phyloP scores from a whole-genome alignment of 2,797 vertebrate genomes.

The Gallinago nigripennis region DNA sequence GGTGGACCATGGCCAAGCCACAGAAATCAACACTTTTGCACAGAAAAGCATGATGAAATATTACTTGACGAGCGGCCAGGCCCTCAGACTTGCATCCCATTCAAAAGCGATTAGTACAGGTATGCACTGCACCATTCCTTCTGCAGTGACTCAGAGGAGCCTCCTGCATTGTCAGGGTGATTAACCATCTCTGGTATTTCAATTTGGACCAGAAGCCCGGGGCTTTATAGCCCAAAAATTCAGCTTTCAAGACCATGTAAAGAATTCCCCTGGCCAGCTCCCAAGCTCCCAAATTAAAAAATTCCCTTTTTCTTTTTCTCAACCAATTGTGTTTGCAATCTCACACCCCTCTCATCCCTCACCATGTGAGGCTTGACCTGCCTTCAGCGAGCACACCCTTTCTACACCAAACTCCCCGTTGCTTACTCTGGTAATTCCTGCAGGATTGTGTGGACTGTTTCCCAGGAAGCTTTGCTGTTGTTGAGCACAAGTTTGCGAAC shows the following conservation, averaged over 20 bases:
- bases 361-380: rapidly evolving
- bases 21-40: background rate
- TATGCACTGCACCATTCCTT: background rate
- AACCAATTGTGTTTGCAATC: background rate
- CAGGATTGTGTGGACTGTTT: constrained; percentile 92
- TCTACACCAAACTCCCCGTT: background rate
- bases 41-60: background rate
- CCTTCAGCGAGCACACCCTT: background rate
- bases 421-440: constrained; percentile 92
- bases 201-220: background rate
- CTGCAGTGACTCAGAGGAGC: background rate
- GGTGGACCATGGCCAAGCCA: background rate
- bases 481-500: constrained; percentile 94
- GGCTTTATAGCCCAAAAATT: background rate
- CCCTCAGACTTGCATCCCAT: background rate
- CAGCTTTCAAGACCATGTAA: background rate
- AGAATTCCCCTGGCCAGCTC: background rate
- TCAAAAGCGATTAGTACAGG: background rate
- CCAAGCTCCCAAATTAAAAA: background rate
- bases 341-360: background rate
- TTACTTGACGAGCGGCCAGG: background rate
- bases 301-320: background rate
- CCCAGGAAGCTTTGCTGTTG: constrained; percentile 95
- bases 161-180: background rate
- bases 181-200: background rate